Percentiles rank a stretch among this genome's conserved stretches.
Evolutionary conservation across 1,140 invertebrate species (phyloP).

Genomic region (Sycophila sp.): DNA sequence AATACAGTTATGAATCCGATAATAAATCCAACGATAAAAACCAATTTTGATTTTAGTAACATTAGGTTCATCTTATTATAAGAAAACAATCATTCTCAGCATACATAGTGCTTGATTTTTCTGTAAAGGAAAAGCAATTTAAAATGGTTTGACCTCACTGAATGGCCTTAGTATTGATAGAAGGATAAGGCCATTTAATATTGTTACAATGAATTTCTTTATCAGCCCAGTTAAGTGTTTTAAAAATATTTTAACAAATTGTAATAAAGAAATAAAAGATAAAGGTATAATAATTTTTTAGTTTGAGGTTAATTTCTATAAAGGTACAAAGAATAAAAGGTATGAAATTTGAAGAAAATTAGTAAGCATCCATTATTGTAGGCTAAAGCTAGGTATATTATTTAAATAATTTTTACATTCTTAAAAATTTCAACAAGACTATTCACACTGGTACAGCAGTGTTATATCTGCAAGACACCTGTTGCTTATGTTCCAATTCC

Average conservation of each 20-base stretch:
- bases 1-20: slow-evolving; percentile 46
- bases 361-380: not conserved
- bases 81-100: slow-evolving; percentile 8
- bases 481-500: slow-evolving; percentile 27
- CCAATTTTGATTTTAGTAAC: slow-evolving; percentile 20
- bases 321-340: not conserved
- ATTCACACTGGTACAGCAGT: slow-evolving; percentile 13
- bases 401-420: slow-evolving; percentile 29
- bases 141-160: slow-evolving; percentile 1
- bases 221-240: too few species aligned
- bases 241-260: too few species aligned
- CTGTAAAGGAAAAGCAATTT: slow-evolving; percentile 31
- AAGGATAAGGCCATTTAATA: too few species aligned
- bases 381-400: slow-evolving; percentile 28
- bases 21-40: slow-evolving; percentile 45
- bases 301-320: slow-evolving; percentile 23
- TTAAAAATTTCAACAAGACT: slow-evolving; percentile 24
- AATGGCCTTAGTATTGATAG: slow-evolving; percentile 2
- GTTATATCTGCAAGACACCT: slow-evolving; percentile 25
- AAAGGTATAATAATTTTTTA: not conserved
- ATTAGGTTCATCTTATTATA: slow-evolving; percentile 30
- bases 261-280: not conserved
- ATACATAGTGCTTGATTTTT: slow-evolving; percentile 13
- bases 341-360: not conserved
- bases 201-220: too few species aligned